Conservation (phyloP, 2,888 invertebrate genomes). For the Leptopilina myrica region DNA sequence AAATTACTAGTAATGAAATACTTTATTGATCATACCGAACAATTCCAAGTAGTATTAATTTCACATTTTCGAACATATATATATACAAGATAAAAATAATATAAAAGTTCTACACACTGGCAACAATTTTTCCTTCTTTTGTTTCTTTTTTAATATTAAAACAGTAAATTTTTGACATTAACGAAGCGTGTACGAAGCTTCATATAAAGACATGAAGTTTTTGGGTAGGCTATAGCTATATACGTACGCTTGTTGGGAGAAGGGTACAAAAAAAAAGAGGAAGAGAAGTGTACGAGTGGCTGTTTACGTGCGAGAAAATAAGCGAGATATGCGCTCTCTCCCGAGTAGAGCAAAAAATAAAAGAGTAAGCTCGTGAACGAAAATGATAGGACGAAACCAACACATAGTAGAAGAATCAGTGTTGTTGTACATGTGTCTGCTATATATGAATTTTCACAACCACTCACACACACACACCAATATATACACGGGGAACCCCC, state of each 20-base stretch:
- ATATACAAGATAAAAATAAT: too few relatives aligned
- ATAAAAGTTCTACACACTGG: too few relatives aligned
- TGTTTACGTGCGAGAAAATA: conserved; percentile 26
- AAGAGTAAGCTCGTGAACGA: conserved; percentile 32
- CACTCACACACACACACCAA: too few relatives aligned
- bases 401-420: conserved; percentile 4
- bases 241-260: not conserved
- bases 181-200: not conserved
- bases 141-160: too few relatives aligned
- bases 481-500: not conserved
- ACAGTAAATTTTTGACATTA: not conserved
- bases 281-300: not conserved
- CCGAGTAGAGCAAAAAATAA: not conserved
- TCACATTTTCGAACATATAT: too few relatives aligned
- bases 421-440: not conserved
- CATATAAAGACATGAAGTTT: not conserved
- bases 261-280: too few relatives aligned
- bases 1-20: too few relatives aligned
- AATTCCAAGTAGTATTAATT: too few relatives aligned
- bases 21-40: too few relatives aligned
- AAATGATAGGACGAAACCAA: conserved; percentile 3
- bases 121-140: too few relatives aligned
- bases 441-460: too few relatives aligned
- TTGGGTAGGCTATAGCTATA: not conserved
- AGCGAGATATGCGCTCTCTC: not conserved